These are phyloP conservation scores for Brenthis daphne DNA, from an alignment of 2,888 invertebrate genomes.

Conservation along the genomic window DNA sequence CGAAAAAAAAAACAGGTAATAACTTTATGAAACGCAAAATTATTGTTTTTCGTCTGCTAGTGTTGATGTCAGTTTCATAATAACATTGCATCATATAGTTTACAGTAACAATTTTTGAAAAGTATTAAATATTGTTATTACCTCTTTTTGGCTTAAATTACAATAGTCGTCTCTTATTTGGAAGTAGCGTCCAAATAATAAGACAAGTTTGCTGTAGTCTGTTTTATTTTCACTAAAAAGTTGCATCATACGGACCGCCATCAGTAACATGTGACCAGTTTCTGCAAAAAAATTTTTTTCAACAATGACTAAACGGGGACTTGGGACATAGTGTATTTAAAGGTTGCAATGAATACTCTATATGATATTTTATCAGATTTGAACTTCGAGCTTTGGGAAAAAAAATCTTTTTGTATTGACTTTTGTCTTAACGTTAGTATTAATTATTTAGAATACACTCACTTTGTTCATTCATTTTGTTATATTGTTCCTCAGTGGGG, in stretches of 20 bases:
- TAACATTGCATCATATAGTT: too few species aligned
- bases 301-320: too few species aligned
- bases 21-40: too few species aligned
- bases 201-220: slow-evolving; percentile 88
- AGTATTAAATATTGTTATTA: slow-evolving; percentile 55
- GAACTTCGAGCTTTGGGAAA: too few species aligned
- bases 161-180: slow-evolving; percentile 95
- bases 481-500: slow-evolving; percentile 93
- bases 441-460: slow-evolving; percentile 43
- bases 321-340: too few species aligned
- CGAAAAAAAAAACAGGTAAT: too few species aligned
- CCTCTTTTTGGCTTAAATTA: slow-evolving; percentile 90
- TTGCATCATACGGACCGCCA: slow-evolving; percentile 33
- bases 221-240: slow-evolving; percentile 79
- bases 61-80: too few species aligned
- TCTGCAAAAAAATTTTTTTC: slow-evolving; percentile 29
- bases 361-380: too few species aligned
- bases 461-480: slow-evolving; percentile 91
- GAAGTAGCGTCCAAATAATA: slow-evolving; percentile 91
- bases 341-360: too few species aligned
- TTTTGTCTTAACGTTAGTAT: background rate
- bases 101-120: too few species aligned
- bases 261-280: slow-evolving; percentile 29
- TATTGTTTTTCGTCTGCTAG: too few species aligned
- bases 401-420: too few species aligned